These are phyloP conservation scores for Alauda arvensis DNA, from an alignment of 2,797 vertebrate genomes.

Conservation along the genomic window DNA sequence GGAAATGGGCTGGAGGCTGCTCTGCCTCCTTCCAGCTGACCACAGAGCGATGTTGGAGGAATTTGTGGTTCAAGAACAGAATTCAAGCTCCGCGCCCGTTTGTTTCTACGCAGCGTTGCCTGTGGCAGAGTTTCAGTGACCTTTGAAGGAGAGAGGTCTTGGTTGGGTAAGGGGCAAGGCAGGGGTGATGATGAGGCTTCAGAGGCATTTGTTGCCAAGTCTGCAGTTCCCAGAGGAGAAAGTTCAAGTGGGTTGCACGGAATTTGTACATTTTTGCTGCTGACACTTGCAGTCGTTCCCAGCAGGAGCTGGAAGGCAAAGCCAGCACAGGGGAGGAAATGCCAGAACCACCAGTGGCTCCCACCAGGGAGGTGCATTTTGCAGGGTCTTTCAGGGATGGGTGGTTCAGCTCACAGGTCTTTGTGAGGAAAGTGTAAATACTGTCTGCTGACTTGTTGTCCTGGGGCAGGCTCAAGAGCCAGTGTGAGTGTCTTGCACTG, in stretches of 20 bases:
- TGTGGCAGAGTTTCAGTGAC: not conserved
- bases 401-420: not conserved
- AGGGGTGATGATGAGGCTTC: not conserved
- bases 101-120: not conserved
- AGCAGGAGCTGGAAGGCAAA: not conserved
- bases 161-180: not conserved
- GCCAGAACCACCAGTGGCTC: not conserved
- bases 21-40: constrained; percentile 9
- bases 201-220: rapidly evolving
- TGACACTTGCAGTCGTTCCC: not conserved
- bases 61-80: not conserved
- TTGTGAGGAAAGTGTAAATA: rapidly evolving
- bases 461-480: not conserved
- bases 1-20: not conserved
- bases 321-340: not conserved
- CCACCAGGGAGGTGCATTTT: not conserved
- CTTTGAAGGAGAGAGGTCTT: not conserved
- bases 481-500: rapidly evolving
- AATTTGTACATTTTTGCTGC: rapidly evolving
- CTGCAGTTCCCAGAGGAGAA: not conserved
- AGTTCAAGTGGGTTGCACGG: not conserved
- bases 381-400: not conserved
- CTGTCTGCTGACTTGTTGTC: rapidly evolving
- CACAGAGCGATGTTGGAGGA: not conserved
- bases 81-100: rapidly evolving